These are phyloP conservation scores for Rhagoletis pomonella DNA, from an alignment of 1,140 invertebrate species.

Conservation along the genomic window DNA sequence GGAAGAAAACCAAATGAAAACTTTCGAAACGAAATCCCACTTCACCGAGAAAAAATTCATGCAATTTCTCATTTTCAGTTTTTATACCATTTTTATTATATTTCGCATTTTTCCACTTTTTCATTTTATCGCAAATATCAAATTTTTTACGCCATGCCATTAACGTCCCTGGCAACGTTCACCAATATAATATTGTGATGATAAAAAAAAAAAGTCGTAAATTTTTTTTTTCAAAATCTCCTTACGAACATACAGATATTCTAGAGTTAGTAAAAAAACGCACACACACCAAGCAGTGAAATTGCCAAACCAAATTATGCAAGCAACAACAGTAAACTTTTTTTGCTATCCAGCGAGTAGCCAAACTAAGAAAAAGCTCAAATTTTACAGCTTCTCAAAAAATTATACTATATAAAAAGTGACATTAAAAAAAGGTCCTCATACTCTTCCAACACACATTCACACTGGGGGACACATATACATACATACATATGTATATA, in stretches of 20 bases:
- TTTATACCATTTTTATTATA: constrained; percentile 2
- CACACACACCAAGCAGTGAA: background rate
- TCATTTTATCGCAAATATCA: constrained; percentile 48
- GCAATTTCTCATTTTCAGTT: constrained; percentile 36
- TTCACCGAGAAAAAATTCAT: background rate
- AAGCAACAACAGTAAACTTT: background rate
- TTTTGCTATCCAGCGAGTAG: background rate
- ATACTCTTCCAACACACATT: background rate
- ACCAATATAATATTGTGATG: constrained; percentile 12
- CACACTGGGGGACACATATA: background rate
- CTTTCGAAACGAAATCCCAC: constrained; percentile 14
- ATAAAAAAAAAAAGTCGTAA: background rate
- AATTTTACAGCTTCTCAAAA: constrained; percentile 18
- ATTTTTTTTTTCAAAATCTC: background rate
- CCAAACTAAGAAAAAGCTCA: background rate
- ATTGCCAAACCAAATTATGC: constrained; percentile 8
- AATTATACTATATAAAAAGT: constrained; percentile 28
- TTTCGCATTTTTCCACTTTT: constrained; percentile 19
- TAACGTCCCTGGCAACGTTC: background rate
- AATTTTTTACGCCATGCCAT: constrained; percentile 42
- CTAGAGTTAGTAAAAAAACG: background rate
- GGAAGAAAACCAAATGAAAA: background rate
- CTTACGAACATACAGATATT: no score
- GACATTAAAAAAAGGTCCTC: constrained; percentile 22
- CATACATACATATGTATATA: background rate